Base-by-base conservation (phyloP, 1,140 invertebrate genomes). In the Atta cephalotes region DNA sequence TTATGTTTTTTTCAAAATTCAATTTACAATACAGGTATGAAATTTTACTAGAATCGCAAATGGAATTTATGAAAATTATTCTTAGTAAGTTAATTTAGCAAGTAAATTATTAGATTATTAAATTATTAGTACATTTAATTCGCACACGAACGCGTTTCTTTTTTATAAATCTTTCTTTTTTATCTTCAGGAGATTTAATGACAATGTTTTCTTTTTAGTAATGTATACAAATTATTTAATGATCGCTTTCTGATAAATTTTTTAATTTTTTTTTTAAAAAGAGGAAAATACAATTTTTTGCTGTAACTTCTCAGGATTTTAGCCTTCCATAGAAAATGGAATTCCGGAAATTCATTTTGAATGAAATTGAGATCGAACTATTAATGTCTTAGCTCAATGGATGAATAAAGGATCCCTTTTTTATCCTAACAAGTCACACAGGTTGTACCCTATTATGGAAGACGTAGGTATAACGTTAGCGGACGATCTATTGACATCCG, bases 401-500 rank as follows among this genome's bases (percentile, higher is more conserved):
- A 89, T 91, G 91, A 95, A 95, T 94, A 92, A 16, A 92, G 74
- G 88, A 81, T 87, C 85, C 91, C 90, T 92, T 94, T 89, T 90
- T 74, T 86, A 89, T 91, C 77, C 91, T 92, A 90, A 80, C 87
- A 86, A 92, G 90, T 93, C 89, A 92, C 82, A 92, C 93, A 93
- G 92, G 92, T 95, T 95, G 92, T 92, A 84, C 89, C 92, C 91
- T 76, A 92, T 92, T 93, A 93, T 74, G 94, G 91, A 90, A 90
- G 87, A 89, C 91, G 65, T 68, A 89, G 86, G 65, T 92, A 92
- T 92, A 91, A 94, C 89, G 91, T 88, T 91, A 87, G 87, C 91
- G 35, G 78, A 84, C 77, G 89, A 93, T 92, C 89, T 92, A 93
- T 94, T 92, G 95, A 95, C 93, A 95, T 94, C 89, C 89, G 94